A percentile compares a stretch with the other conserved stretches of the same genome.
Conservation (phyloP, 2,888 invertebrate species). For the Drosophila hawaiiensis region DNA sequence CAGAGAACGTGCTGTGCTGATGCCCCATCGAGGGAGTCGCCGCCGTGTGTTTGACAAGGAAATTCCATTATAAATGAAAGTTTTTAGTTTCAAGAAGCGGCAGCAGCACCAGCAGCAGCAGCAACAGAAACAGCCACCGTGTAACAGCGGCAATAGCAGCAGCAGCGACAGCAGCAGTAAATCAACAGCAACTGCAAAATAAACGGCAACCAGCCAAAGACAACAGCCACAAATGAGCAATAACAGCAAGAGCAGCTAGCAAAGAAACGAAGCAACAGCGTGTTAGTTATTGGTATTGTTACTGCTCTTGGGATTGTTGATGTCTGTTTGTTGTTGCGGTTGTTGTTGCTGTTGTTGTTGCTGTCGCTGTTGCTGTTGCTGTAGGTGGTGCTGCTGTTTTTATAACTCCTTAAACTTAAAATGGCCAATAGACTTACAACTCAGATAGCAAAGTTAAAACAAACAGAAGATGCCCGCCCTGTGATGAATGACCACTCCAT, state of each 20-base stretch:
- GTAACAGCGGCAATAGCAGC: conserved; percentile 45
- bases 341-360: conserved; percentile 31
- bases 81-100: conserved; percentile 61
- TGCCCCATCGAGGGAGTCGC: conserved; percentile 47
- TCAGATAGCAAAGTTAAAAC: conserved; percentile 50
- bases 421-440: conserved; percentile 52
- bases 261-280: conserved; percentile 38
- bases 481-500: conserved; percentile 77
- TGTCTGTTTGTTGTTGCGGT: conserved; percentile 35
- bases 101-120: conserved; percentile 8
- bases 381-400: background rate
- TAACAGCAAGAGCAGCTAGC: conserved; percentile 19
- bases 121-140: conserved; percentile 41
- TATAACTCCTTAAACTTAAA: conserved; percentile 54
- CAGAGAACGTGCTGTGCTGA: conserved; percentile 27
- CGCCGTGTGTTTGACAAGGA: conserved; percentile 68
- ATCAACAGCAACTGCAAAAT: conserved; percentile 56
- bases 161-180: conserved; percentile 32
- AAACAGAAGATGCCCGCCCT: conserved; percentile 51
- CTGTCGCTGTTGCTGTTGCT: conserved; percentile 22
- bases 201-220: conserved; percentile 44
- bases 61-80: conserved; percentile 78
- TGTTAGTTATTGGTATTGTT: conserved; percentile 62
- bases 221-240: conserved; percentile 59
- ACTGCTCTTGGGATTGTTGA: conserved; percentile 26